Conservation (phyloP, 2,797 vertebrate genomes). For the Melanotaenia maccullochi region DNA sequence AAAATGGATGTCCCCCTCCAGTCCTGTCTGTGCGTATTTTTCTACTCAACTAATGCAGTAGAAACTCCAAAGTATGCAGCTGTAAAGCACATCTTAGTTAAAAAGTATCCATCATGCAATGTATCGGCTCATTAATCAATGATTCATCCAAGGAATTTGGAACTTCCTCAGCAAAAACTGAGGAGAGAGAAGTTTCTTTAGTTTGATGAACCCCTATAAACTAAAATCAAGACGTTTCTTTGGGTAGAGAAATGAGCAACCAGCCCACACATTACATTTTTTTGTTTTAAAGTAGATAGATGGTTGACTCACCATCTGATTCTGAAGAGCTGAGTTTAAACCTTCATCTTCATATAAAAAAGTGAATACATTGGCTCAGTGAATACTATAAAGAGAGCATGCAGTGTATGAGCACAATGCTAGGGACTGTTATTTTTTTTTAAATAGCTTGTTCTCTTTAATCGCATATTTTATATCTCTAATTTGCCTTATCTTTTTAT, state of each 20-base stretch:
- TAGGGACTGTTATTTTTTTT: not conserved
- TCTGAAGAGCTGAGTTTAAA: constrained; percentile 6
- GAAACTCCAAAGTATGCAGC: constrained; percentile 8
- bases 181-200: not conserved
- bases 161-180: not conserved
- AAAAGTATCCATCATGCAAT: not conserved
- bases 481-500: constrained; percentile 1
- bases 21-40: constrained; percentile 14
- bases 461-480: not conserved
- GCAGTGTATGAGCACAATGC: not conserved
- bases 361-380: not conserved
- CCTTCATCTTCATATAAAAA: not conserved
- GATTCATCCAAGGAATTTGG: not conserved
- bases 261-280: not conserved
- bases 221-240: not conserved
- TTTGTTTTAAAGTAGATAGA: not conserved
- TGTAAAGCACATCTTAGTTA: constrained; percentile 25
- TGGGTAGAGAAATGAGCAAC: not conserved
- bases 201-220: not conserved
- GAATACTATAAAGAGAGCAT: not conserved
- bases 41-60: constrained; percentile 1
- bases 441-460: not conserved
- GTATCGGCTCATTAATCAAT: constrained; percentile 7
- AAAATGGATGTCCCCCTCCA: not conserved
- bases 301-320: not conserved